Percentiles rank a stretch among this genome's conserved stretches.
Conservation (phyloP, 2,113 vertebrate genomes). For the Thymallus thymallus region DNA sequence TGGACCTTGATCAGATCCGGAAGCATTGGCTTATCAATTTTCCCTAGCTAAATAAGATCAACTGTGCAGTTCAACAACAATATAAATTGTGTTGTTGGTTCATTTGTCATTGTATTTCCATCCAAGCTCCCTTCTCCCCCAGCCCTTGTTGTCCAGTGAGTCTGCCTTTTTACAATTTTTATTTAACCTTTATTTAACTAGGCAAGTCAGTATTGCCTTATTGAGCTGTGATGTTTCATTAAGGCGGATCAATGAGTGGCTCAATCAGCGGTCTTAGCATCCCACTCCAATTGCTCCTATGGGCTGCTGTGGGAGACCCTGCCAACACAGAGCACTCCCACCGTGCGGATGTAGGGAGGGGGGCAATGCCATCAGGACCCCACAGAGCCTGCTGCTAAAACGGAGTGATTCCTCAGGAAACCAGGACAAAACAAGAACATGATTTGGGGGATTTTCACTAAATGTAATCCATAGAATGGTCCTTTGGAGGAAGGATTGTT, state of each 20-base stretch:
- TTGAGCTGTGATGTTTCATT: slow-evolving; percentile 38
- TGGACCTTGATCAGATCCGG: slow-evolving; percentile 51
- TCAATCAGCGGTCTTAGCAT: slow-evolving; percentile 39
- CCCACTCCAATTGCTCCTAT: slow-evolving; percentile 44
- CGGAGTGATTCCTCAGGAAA: too few relatives aligned
- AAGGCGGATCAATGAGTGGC: slow-evolving; percentile 41
- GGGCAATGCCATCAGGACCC: slow-evolving; percentile 10
- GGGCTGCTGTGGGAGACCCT: slow-evolving; percentile 32
- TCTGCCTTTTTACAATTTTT: too few relatives aligned
- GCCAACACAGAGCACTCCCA: slow-evolving; percentile 30
- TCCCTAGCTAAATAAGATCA: slow-evolving; percentile 14
- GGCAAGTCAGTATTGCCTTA: too few relatives aligned
- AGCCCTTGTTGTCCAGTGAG: background rate
- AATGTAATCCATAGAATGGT: too few relatives aligned
- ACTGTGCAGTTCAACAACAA: slow-evolving; percentile 23
- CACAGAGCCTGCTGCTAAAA: slow-evolving; percentile 23
- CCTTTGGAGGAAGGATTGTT: too few relatives aligned
- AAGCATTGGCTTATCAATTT: slow-evolving; percentile 26
- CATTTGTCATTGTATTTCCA: slow-evolving; percentile 6
- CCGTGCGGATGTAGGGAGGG: slow-evolving; percentile 27
- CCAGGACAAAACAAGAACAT: too few relatives aligned
- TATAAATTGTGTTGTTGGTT: slow-evolving; percentile 16
- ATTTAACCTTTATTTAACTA: too few relatives aligned
- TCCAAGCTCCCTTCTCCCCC: background rate
- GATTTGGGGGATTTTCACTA: too few relatives aligned